Base-by-base conservation (phyloP, 1,140 invertebrate genomes). In the Catajapyx aquilonaris region DNA sequence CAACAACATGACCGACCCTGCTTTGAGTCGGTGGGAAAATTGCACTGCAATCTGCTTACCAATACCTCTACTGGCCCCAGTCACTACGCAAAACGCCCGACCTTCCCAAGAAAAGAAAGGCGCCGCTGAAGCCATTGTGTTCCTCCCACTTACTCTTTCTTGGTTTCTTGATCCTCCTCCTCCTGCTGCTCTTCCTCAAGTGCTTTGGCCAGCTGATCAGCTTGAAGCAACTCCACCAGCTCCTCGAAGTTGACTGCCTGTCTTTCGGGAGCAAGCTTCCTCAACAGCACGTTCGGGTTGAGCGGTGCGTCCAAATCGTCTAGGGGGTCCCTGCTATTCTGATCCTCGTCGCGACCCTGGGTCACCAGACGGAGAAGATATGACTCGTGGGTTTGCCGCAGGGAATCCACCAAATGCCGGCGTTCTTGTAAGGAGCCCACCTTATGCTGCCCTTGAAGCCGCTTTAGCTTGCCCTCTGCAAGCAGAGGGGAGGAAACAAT, bases 61-160 rank as follows among this genome's bases (percentile, higher is more conserved):
- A 40, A 94, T 83, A 21, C 88, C 88, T 50, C 76, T 69, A 41
- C 81, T 87, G 0, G 85, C 85, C 19, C 88, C 88, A 7, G 83
- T 83, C 5, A 94, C 57, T 5, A 87, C 11, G 16, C 65, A 49
- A 47, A 64, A 70, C 16, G 61, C 60, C 48, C 62, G 64, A 34
- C 58, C 54, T 19, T 53, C 57, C 48, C 64, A 59, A 36, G 54
- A 46, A 7, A 13, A 28, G 13, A n/a, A n/a, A n/a, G n/a, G n/a
- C n/a, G n/a, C n/a, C n/a, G n/a, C n/a, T n/a, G n/a, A n/a, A n/a
- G n/a, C n/a, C n/a, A n/a, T n/a, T n/a, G n/a, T n/a, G n/a, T n/a
- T n/a, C n/a, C n/a, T n/a, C n/a, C n/a, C n/a, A n/a, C n/a, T n/a
- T n/a, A n/a, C n/a, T n/a, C n/a, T n/a, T 28, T 13, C 7, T 28